A percentile compares a stretch with the other conserved stretches of the same genome.
Evolutionary conservation across 2,888 invertebrate species (phyloP).

Genomic region (Suillia variegata): DNA sequence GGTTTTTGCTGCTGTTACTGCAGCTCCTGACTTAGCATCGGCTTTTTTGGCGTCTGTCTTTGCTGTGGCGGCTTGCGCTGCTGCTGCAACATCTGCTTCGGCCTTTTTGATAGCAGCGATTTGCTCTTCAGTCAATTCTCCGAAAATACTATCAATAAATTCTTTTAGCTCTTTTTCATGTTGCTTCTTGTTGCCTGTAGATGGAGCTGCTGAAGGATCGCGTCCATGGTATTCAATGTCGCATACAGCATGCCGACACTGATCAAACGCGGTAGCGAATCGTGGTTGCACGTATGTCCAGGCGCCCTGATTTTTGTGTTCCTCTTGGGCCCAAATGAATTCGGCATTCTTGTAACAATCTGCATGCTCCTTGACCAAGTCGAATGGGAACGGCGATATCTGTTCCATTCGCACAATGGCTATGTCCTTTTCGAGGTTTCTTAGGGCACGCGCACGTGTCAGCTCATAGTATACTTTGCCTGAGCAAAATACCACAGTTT

Average conservation of each 20-base stretch:
- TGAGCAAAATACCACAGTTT: conserved; percentile 77
- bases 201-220: conserved; percentile 37
- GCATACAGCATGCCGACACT: conserved; percentile 72
- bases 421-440: conserved; percentile 70
- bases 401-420: conserved; percentile 87
- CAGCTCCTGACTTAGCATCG: no score
- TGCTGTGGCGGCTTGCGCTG: no score
- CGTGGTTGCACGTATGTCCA: conserved; percentile 76
- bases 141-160: conserved; percentile 40
- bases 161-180: conserved; percentile 39
- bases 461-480: conserved; percentile 85
- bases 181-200: conserved; percentile 51
- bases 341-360: conserved; percentile 71
- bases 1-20: no score
- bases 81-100: no score
- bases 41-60: no score
- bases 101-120: no score
- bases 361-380: conserved; percentile 71
- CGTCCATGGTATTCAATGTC: conserved; percentile 44
- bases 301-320: conserved; percentile 84
- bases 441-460: conserved; percentile 69
- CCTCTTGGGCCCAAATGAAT: conserved; percentile 80
- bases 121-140: conserved; percentile 38
- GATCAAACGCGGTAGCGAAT: conserved; percentile 71
- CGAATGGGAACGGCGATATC: conserved; percentile 82